Evolutionary conservation across 2,797 vertebrate genomes (phyloP).

Genomic region (Chloroceryle amazona): DNA sequence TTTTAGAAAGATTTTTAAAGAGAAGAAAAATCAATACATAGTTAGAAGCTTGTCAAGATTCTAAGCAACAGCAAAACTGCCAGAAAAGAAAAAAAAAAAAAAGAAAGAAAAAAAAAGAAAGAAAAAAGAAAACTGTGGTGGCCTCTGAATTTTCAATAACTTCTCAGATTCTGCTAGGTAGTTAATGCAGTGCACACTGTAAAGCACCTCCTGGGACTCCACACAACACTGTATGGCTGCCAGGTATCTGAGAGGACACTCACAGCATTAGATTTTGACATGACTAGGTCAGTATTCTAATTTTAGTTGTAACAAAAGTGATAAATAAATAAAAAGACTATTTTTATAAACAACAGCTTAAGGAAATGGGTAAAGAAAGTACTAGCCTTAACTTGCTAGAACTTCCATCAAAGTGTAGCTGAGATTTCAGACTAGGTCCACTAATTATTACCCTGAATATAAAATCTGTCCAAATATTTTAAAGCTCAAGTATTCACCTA

Average conservation of each 20-base stretch:
- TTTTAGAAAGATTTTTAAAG: constrained; percentile 62
- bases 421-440: background rate
- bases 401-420: background rate
- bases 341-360: background rate
- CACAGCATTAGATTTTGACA: background rate
- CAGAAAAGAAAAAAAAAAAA: constrained; percentile 30
- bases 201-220: background rate
- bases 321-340: background rate
- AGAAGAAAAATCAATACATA: constrained; percentile 54
- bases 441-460: background rate
- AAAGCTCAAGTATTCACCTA: background rate
- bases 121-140: background rate
- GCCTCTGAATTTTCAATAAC: background rate
- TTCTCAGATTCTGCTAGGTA: background rate
- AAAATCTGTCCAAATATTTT: background rate
- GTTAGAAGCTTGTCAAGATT: constrained; percentile 49
- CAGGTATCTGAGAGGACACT: background rate
- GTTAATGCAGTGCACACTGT: background rate
- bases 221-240: background rate
- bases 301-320: background rate
- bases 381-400: background rate
- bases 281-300: background rate
- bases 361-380: background rate
- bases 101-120: background rate
- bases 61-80: constrained; percentile 16